Evolutionary conservation across 2,888 invertebrate genomes (phyloP).

Genomic region (Scotopteryx bipunctaria): DNA sequence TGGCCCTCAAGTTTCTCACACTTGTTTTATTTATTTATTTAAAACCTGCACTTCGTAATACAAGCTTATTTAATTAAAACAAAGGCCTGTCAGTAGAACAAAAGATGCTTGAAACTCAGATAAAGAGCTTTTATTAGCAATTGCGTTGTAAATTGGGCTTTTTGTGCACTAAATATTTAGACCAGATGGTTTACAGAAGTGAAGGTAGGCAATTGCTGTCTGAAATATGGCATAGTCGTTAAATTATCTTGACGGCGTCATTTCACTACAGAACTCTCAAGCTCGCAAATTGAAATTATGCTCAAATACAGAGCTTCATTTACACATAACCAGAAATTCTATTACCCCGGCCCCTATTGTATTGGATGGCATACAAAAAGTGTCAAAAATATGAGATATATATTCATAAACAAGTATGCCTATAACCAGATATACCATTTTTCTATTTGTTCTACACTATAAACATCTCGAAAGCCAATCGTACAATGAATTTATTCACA

Average conservation of each 20-base stretch:
- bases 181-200: too few species aligned
- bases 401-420: neutral
- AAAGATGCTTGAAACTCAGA: constrained; percentile 12
- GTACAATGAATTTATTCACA: constrained; percentile 57
- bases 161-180: neutral
- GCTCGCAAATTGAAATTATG: too few species aligned
- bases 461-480: constrained; percentile 40
- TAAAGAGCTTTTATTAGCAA: constrained; percentile 15
- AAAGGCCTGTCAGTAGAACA: constrained; percentile 17
- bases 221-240: too few species aligned
- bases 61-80: constrained; percentile 21
- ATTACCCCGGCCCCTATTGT: too few species aligned
- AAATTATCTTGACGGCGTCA: too few species aligned
- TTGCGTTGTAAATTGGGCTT: neutral
- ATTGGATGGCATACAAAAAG: too few species aligned
- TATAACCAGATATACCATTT: too few species aligned
- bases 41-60: constrained; percentile 33
- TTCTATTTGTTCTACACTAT: constrained; percentile 25
- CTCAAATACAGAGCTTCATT: too few species aligned
- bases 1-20: constrained; percentile 46
- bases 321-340: too few species aligned
- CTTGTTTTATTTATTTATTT: constrained; percentile 44
- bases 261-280: too few species aligned
- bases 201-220: too few species aligned
- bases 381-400: too few species aligned